Evolutionary conservation across 2,113 vertebrate species (phyloP), one percentile per base, ranked within the genome.

Genomic region (Jacana jacana): DNA sequence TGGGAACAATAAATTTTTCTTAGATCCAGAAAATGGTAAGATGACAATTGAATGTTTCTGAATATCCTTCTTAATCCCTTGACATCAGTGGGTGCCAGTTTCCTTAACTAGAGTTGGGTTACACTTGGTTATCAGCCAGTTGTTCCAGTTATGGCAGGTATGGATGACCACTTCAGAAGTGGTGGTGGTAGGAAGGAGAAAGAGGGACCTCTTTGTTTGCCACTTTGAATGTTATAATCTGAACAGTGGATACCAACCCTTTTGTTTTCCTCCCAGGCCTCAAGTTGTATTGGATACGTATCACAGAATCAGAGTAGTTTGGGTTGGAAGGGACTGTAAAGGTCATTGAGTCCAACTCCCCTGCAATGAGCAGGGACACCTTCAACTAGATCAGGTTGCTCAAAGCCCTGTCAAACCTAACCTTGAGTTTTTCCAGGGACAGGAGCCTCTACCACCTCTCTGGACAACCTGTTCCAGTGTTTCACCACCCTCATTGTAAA

Each of bases 21-120:
- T 99, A 82, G 98, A 99, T 95, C 97, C 98, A 52, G 99, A 99
- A 96, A 99, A 97, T 12, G 99, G 99, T 99, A 98, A 98, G 98
- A 57, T 52, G 49, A 55, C 61, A 86, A 90, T 17, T 85, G n/a
- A 79, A 46, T 92, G 8, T 92, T 91, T 85, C 66, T 37, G 40
- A 78, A 68, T 86, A 75, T 18, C 22, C 40, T 65, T 81, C 15
- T 87, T 90, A 75, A 58, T 44, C 37, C 28, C 35, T 86, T 5
- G 25, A 25, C 61, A 39, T 33, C 44, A 42, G 18, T 60, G 40
- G 11, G 7, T 71, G 6, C 19, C 58, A 14, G 8, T 86, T 95
- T 69, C 48, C 18, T 49, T 60, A 66, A 27, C 6, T 16, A 70
- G 27, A 69, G 3, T 88, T 49, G 52, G 16, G 27, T 55, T 79